phyloP scores from a whole-genome alignment of 2,113 vertebrate genomes.

The Triplophysa rosa region DNA sequence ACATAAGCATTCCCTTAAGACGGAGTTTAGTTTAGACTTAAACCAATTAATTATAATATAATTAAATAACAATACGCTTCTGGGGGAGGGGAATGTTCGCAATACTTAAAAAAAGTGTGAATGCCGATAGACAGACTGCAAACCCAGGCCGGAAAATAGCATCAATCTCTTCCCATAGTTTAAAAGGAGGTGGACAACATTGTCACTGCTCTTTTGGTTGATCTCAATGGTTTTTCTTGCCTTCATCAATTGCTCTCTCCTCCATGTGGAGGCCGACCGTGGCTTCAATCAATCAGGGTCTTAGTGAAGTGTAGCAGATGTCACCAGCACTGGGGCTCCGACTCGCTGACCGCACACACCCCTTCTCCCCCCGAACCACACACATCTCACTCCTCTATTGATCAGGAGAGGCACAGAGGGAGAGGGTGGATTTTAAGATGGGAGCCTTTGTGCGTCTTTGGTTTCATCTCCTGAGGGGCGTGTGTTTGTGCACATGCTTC shows the following conservation, averaged over 20 bases:
- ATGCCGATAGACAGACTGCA: slow-evolving; percentile 54
- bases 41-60: slow-evolving; percentile 27
- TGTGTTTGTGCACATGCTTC: slow-evolving; percentile 52
- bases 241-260: slow-evolving; percentile 27
- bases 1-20: slow-evolving; percentile 54
- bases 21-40: slow-evolving; percentile 58
- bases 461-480: slow-evolving; percentile 69
- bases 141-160: slow-evolving; percentile 56
- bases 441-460: slow-evolving; percentile 71
- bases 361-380: slow-evolving; percentile 10
- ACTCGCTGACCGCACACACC: slow-evolving; percentile 40
- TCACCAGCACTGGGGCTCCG: slow-evolving; percentile 69
- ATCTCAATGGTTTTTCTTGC: slow-evolving; percentile 44
- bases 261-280: slow-evolving; percentile 71
- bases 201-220: slow-evolving; percentile 53
- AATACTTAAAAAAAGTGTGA: slow-evolving; percentile 41
- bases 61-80: slow-evolving; percentile 65
- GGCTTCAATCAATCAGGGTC: slow-evolving; percentile 63
- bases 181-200: slow-evolving; percentile 32
- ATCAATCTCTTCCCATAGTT: slow-evolving; percentile 55
- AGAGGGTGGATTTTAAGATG: slow-evolving; percentile 48
- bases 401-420: slow-evolving; percentile 60
- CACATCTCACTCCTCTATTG: slow-evolving; percentile 58
- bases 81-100: slow-evolving; percentile 44
- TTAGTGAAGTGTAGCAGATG: slow-evolving; percentile 82